Evolutionary conservation across 2,888 invertebrate genomes (phyloP).

Genomic region (Heliconius ismenius): DNA sequence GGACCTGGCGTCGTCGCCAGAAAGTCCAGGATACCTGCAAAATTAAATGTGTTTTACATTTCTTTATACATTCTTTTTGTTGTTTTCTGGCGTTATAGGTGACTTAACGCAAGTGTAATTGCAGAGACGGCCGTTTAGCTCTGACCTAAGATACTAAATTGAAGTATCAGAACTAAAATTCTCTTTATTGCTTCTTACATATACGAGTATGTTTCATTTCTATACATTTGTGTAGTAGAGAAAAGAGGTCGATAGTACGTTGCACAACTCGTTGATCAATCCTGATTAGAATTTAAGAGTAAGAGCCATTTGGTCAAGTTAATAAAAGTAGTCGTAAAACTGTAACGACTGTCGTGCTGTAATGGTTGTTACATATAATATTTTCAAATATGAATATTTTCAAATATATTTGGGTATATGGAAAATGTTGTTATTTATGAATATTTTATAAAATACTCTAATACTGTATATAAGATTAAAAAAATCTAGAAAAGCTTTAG

Average conservation of each 20-base stretch:
- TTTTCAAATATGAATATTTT: not conserved
- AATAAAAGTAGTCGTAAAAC: constrained; percentile 19
- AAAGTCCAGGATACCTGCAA: not conserved
- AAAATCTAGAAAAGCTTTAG: too few relatives aligned
- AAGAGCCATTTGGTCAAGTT: constrained; percentile 14
- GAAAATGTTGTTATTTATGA: not conserved
- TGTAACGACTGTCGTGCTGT: not conserved
- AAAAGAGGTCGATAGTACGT: constrained; percentile 1
- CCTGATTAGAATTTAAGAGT: constrained; percentile 5
- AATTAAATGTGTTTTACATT: not conserved
- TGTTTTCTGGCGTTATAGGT: too few relatives aligned
- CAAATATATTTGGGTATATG: not conserved
- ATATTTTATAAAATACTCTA: not conserved
- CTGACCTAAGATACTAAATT: too few relatives aligned
- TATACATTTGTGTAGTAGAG: not conserved
- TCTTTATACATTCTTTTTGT: too few relatives aligned
- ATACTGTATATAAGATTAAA: too few relatives aligned
- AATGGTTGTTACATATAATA: not conserved
- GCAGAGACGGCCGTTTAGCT: too few relatives aligned
- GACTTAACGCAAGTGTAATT: too few relatives aligned
- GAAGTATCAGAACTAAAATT: too few relatives aligned
- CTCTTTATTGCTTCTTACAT: not conserved
- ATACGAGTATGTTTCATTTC: not conserved
- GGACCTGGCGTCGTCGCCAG: not conserved
- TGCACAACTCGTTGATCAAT: constrained; percentile 13